phyloP scores from a whole-genome alignment of 2,888 invertebrate species.

The Leptinotarsa rubiginosa region DNA sequence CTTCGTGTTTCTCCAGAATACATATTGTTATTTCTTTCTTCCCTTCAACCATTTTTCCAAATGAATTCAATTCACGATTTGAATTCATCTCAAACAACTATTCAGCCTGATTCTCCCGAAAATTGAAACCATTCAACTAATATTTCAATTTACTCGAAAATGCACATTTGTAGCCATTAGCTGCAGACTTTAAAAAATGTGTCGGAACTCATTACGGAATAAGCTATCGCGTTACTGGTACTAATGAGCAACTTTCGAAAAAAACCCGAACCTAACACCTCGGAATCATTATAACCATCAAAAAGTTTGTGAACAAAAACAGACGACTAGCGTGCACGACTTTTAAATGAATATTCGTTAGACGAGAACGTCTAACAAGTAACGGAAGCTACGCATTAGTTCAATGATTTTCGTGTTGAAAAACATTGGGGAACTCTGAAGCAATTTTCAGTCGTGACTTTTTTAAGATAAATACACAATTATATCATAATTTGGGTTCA shows the following conservation, averaged over 20 bases:
- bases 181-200: constrained; percentile 4
- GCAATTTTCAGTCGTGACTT: constrained; percentile 21
- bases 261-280: constrained; percentile 20
- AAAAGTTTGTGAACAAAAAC: constrained; percentile 15
- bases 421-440: constrained; percentile 47
- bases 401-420: constrained; percentile 58
- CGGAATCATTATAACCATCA: constrained; percentile 15
- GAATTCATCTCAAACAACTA: too few relatives aligned
- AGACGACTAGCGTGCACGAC: constrained; percentile 2
- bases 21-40: too few relatives aligned
- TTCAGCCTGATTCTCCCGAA: background rate
- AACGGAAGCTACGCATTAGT: constrained; percentile 59
- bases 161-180: constrained; percentile 5
- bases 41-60: too few relatives aligned
- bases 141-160: background rate
- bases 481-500: constrained; percentile 19
- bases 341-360: constrained; percentile 18
- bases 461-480: constrained; percentile 25
- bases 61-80: too few relatives aligned
- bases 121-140: background rate
- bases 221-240: constrained; percentile 13
- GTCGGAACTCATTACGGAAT: constrained; percentile 19
- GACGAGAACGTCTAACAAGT: constrained; percentile 47
- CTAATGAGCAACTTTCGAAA: constrained; percentile 26
- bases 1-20: too few relatives aligned